phyloP scores from a whole-genome alignment of 2,888 invertebrate genomes.

The Eilema depressum region DNA sequence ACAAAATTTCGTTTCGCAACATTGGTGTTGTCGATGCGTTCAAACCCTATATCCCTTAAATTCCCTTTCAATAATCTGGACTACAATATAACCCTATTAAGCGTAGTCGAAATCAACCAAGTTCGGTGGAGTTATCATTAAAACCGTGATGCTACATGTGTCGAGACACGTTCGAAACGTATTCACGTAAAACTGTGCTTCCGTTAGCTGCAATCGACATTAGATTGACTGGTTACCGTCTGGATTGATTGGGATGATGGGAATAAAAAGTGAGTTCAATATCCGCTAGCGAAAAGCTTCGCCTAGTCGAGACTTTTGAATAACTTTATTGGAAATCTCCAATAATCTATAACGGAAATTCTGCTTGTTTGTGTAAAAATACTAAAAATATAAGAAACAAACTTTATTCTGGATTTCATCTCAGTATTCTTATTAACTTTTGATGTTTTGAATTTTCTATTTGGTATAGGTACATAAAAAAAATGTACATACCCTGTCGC shows the following conservation, averaged over 20 bases:
- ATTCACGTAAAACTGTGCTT: conserved; percentile 22
- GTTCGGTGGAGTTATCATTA: background rate
- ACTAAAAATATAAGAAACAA: background rate
- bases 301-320: conserved; percentile 34
- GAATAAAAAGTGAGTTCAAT: conserved; percentile 44
- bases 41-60: background rate
- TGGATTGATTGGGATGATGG: conserved; percentile 40
- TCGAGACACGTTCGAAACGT: background rate
- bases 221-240: conserved; percentile 44
- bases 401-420: background rate
- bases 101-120: background rate
- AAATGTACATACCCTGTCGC: too few relatives aligned
- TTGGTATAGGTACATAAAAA: too few relatives aligned
- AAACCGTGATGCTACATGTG: background rate
- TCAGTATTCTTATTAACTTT: background rate
- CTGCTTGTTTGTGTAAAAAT: background rate
- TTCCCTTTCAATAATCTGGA: background rate
- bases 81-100: background rate
- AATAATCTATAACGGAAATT: conserved; percentile 7
- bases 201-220: conserved; percentile 39
- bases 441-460: too few relatives aligned
- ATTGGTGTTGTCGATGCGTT: too few relatives aligned
- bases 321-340: conserved; percentile 33
- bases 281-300: conserved; percentile 37
- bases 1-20: too few relatives aligned